A percentile compares a stretch with the other conserved stretches of the same genome.
Evolutionary conservation across 2,888 invertebrate genomes (phyloP).

Genomic region (Ellobium chinense): DNA sequence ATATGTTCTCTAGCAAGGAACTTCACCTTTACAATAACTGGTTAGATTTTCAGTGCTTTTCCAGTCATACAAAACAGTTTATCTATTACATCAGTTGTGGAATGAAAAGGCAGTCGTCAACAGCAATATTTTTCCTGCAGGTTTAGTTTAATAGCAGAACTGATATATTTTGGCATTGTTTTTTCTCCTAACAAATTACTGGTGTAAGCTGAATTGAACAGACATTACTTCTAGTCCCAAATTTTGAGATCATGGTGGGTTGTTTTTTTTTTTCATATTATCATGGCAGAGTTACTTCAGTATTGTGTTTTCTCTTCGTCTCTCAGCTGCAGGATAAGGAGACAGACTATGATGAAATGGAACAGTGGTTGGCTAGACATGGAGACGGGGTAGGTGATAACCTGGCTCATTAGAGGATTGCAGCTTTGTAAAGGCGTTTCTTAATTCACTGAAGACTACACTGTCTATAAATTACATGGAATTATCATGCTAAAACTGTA

Average conservation of each 20-base stretch:
- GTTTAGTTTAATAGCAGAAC: no score
- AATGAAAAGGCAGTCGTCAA: no score
- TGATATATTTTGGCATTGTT: no score
- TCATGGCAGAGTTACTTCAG: background rate
- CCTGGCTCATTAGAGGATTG: no score
- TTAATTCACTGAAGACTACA: no score
- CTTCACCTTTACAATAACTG: no score
- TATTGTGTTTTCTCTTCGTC: background rate
- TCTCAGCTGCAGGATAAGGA: conserved; percentile 73
- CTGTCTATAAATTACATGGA: no score
- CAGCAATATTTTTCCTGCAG: no score
- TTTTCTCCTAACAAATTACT: no score
- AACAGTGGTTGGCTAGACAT: conserved; percentile 59
- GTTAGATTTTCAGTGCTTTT: background rate
- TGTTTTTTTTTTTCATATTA: background rate
- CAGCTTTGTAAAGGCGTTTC: no score
- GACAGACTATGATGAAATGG: conserved; percentile 80
- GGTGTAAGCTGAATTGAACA: background rate
- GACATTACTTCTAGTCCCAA: background rate
- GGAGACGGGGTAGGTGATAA: conserved; percentile 41
- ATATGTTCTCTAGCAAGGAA: no score
- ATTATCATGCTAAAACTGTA: no score
- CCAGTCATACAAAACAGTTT: background rate
- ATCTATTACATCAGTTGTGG: background rate
- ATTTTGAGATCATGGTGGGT: background rate